Evolutionary conservation across 2,888 invertebrate species (phyloP).

Genomic region (Orthonevra nobilis): DNA sequence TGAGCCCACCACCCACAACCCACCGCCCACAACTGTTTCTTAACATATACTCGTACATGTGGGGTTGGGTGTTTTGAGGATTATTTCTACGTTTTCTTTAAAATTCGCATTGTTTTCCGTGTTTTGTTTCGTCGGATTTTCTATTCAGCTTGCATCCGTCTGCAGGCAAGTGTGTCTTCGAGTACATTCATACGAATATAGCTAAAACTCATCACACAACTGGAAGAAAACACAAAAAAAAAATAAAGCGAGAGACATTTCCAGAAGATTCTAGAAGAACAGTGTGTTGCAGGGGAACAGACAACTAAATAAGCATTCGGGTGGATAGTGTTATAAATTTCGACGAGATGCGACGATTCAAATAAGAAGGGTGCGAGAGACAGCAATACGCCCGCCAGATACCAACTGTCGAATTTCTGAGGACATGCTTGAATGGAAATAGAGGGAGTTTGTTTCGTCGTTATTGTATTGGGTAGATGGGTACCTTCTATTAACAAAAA

Average conservation of each 20-base stretch:
- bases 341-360: constrained; percentile 5
- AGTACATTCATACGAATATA: constrained; percentile 7
- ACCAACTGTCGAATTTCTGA: constrained; percentile 40
- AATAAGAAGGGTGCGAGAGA: constrained; percentile 28
- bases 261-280: constrained; percentile 41
- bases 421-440: constrained; percentile 9
- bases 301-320: constrained; percentile 58
- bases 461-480: constrained; percentile 4
- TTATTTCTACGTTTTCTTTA: constrained; percentile 56
- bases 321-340: constrained; percentile 50
- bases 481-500: constrained; percentile 17
- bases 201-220: constrained; percentile 17
- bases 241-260: constrained; percentile 8
- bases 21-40: constrained; percentile 9
- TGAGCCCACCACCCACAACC: constrained; percentile 10
- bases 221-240: not conserved
- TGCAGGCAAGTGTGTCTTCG: not conserved
- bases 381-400: constrained; percentile 6
- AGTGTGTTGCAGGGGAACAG: constrained; percentile 28
- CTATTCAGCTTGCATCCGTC: constrained; percentile 45
- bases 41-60: not conserved
- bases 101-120: constrained; percentile 56
- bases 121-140: no score
- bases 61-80: constrained; percentile 50
- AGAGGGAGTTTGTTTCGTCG: not conserved